Evolutionary conservation across 2,797 vertebrate species (phyloP), one percentile per base, ranked within the genome.

Genomic region (Cynopterus sphinx): DNA sequence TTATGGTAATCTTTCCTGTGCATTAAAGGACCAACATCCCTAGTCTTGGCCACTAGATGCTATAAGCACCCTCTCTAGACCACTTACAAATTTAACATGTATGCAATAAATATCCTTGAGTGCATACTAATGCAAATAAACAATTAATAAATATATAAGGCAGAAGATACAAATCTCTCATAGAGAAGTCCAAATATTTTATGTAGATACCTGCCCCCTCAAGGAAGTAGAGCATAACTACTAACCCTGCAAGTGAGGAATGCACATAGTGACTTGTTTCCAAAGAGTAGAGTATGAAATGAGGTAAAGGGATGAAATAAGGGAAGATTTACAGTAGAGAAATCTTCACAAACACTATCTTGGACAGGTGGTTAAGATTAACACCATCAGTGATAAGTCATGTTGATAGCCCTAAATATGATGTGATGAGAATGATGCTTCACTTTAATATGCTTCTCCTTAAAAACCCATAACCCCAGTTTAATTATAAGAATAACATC

Each of bases 181-280:
- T 7, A 43, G 26, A 78, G 19, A 94, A 93, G 74, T 78, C 26
- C 49, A 95, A 71, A 51, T 88, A 41, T 85, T 88, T 91, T 93
- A 83, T 65, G 3, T 75, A 74, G 57, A 55, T 73, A 53, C 24
- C 24, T 57, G 5, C 31, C 12, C 36, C 17, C 8, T 79, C 24
- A 61, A 63, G 21, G 19, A 87, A 28, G 26, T 28, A 12, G 53
- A 95, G 39, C 8, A 5, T 75, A 88, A 46, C 19, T 86, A 31
- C 28, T 53, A 9, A 43, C 13, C 19, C 3, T 86, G 41, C 21
- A 59, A 91, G 41, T 71, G 63, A 91, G 10, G 31, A 8, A 13
- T 57, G 22, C 3, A 28, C 57, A 49, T 59, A 75, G 26, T 81
- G 84, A 87, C 51, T 87, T 91, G 57, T 67, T 91, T 79, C 65